phyloP scores from a whole-genome alignment of 2,888 invertebrate species.

The Lasioglossum leucozonium region DNA sequence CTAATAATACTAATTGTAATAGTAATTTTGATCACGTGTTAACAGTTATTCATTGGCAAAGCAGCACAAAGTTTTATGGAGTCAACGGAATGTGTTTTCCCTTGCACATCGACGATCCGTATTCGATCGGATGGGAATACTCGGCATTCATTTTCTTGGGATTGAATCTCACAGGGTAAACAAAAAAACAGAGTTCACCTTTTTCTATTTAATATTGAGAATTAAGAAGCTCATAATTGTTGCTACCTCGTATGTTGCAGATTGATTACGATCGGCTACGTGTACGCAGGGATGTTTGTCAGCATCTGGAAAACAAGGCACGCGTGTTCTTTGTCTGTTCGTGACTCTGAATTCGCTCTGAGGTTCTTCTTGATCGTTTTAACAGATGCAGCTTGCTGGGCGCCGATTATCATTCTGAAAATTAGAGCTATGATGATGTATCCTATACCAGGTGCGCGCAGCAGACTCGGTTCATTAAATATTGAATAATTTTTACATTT shows the following conservation, averaged over 20 bases:
- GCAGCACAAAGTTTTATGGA: slow-evolving; percentile 88
- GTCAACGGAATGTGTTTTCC: slow-evolving; percentile 90
- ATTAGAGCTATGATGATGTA: slow-evolving; percentile 86
- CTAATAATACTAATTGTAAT: not conserved
- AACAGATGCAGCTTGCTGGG: slow-evolving; percentile 90
- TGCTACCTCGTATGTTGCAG: slow-evolving; percentile 77
- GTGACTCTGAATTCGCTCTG: slow-evolving; percentile 88
- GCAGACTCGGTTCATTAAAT: too few species aligned
- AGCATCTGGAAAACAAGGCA: slow-evolving; percentile 88
- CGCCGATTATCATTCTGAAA: slow-evolving; percentile 89
- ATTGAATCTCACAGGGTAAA: slow-evolving; percentile 87
- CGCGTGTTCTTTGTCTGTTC: slow-evolving; percentile 86
- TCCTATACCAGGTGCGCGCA: slow-evolving; percentile 85
- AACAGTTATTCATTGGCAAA: slow-evolving; percentile 86
- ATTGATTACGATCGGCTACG: slow-evolving; percentile 86
- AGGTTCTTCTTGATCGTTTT: slow-evolving; percentile 90
- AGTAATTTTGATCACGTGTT: slow-evolving; percentile 39
- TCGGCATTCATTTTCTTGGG: slow-evolving; percentile 90
- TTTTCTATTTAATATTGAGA: not conserved
- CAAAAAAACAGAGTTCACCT: slow-evolving; percentile 39
- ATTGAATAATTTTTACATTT: not conserved
- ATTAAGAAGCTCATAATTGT: slow-evolving; percentile 1
- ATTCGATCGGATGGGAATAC: slow-evolving; percentile 89
- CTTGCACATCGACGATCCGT: slow-evolving; percentile 89
- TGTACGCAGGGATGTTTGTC: slow-evolving; percentile 88